A percentile compares a stretch with the other conserved stretches of the same genome.
phyloP scores from a whole-genome alignment of 2,113 vertebrate genomes.

The Stomatorhinus ivindoensis region DNA sequence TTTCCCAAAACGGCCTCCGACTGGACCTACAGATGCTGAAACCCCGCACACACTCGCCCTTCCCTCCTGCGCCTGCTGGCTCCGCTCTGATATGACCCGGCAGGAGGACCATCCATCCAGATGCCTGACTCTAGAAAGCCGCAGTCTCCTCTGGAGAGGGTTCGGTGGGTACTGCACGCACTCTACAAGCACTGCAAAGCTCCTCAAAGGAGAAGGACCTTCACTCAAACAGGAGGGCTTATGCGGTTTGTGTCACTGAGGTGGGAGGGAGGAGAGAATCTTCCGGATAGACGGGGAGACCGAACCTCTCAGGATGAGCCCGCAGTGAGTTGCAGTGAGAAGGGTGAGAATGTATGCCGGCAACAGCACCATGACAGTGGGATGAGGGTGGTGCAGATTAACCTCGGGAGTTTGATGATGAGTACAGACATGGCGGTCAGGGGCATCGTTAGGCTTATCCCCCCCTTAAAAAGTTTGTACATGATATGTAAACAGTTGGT shows the following conservation, averaged over 20 bases:
- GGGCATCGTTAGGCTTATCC: too few relatives aligned
- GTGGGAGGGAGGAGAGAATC: background rate
- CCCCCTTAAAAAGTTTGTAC: too few relatives aligned
- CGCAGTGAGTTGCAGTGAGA: background rate
- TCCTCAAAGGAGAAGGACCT: background rate
- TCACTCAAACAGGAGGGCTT: background rate
- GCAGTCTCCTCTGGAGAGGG: background rate
- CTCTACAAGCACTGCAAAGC: background rate
- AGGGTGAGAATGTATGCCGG: slow-evolving; percentile 11
- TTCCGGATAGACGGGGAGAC: background rate
- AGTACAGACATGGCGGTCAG: too few relatives aligned
- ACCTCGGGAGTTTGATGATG: slow-evolving; percentile 51
- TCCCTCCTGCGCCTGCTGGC: background rate
- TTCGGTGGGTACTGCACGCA: background rate
- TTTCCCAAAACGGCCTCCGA: background rate
- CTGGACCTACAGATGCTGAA: background rate
- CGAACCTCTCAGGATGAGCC: background rate
- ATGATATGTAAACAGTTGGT: too few relatives aligned
- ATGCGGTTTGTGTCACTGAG: background rate
- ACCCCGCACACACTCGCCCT: background rate
- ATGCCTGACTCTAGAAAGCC: background rate
- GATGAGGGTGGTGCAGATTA: slow-evolving; percentile 52
- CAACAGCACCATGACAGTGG: slow-evolving; percentile 43
- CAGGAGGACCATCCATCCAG: background rate
- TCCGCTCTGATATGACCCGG: background rate